Base-by-base conservation (phyloP, 2,113 vertebrate genomes). In the Alces alces region DNA sequence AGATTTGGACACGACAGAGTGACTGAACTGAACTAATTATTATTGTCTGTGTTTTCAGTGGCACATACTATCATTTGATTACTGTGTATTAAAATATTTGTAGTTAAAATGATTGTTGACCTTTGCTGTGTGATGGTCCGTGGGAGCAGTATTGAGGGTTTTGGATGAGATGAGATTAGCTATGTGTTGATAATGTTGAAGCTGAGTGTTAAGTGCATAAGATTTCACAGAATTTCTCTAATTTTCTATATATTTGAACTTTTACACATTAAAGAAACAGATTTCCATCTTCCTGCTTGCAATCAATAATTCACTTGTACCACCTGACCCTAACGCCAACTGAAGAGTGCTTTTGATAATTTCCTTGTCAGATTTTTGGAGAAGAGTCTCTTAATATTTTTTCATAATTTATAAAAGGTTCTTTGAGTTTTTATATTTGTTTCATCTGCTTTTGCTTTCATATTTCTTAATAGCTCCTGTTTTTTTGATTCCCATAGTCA, bases 321-420 rank as follows among this genome's bases (percentile, higher is more conserved):
- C 6, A 76, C 19, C 39, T 76, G 70, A 76, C 39, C 70, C 39
- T 76, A 27, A 76, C 1, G 2, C 70, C 73, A 58, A 64, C 52
- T 47, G 3, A 70, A 86, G n/a, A 86, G 21, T 91, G 23, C 25
- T 76, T 84, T 89, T 92, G 39, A 91, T 61, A 8, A 79, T 82
- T 93, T 93, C 28, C 47, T 96, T 76, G 47, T 43, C 9, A 66
- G 27, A 58, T 96, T 89, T 96, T 73, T 86, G 54, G 15, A 60
- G 17, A 76, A 76, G 36, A n/a, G 61, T 93, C 27, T 83, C 11
- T 88, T 39, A 45, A 52, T 73, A 79, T 84, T 94, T 92, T n/a
- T 94, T 95, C 47, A 70, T 85, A 86, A 78, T 93, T 86, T 95
- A n/a, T 95, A 85, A 94, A 91, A 64, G 17, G 5, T 95, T 94